Percentiles rank a stretch among this genome's conserved stretches.
Conservation (phyloP, 2,797 vertebrate species). For the Crenichthys baileyi region DNA sequence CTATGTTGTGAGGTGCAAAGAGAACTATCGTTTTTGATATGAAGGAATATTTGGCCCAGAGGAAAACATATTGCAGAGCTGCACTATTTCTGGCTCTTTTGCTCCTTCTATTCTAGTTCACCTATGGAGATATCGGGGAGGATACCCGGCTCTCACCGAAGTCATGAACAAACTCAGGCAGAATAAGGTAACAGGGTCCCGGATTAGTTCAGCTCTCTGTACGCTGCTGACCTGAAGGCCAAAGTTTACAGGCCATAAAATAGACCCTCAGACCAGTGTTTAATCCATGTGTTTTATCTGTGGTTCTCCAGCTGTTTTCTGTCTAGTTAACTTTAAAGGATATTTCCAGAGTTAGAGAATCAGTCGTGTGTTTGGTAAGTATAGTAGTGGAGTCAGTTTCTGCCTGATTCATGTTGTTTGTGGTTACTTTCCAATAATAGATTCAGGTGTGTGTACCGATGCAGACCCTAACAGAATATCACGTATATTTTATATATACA, state of each 20-base stretch:
- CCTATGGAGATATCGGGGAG: constrained; percentile 96
- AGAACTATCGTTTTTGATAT: constrained; percentile 1
- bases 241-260: constrained; percentile 18
- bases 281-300: constrained; percentile 18
- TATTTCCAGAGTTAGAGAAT: constrained; percentile 14
- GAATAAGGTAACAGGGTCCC: constrained; percentile 87
- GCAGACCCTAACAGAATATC: neutral
- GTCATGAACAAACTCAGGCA: constrained; percentile 96
- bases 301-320: constrained; percentile 16
- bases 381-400: neutral
- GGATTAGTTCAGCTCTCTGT: constrained; percentile 27
- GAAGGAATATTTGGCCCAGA: constrained; percentile 4
- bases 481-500: too few species aligned
- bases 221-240: constrained; percentile 9
- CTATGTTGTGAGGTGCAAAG: neutral
- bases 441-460: neutral
- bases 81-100: constrained; percentile 58
- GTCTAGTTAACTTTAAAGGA: neutral
- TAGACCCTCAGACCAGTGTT: constrained; percentile 10
- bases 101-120: constrained; percentile 87
- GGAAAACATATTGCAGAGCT: constrained; percentile 28
- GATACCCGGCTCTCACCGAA: constrained; percentile 97
- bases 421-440: neutral
- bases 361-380: constrained; percentile 15
- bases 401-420: neutral